Evolutionary conservation across 1,140 invertebrate species (phyloP).

Genomic region (Scaptodrosophila lebanonensis): DNA sequence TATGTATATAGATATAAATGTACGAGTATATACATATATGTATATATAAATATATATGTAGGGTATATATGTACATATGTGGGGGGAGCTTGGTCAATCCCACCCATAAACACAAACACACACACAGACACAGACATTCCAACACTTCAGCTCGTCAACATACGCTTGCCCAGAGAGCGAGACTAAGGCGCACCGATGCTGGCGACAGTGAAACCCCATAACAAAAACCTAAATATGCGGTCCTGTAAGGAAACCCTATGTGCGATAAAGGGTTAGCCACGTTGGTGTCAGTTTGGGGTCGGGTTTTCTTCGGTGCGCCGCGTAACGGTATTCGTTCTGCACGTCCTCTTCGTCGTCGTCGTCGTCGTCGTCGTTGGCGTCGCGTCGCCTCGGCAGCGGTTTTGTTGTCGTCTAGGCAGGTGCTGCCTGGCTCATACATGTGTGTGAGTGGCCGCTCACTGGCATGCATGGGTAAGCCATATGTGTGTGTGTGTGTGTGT

Average conservation of each 20-base stretch:
- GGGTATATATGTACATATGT: slow-evolving; percentile 8
- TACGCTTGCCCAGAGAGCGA: too few species aligned
- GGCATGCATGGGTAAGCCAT: slow-evolving; percentile 27
- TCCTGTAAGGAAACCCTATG: slow-evolving; percentile 78
- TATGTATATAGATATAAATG: slow-evolving; percentile 13
- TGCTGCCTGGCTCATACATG: slow-evolving; percentile 12
- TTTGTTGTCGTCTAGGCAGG: not conserved
- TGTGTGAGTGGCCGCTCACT: slow-evolving; percentile 16
- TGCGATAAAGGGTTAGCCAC: slow-evolving; percentile 78
- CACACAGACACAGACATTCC: not conserved
- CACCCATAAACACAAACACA: slow-evolving; percentile 5
- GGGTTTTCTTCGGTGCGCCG: slow-evolving; percentile 64
- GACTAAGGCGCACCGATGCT: slow-evolving; percentile 20
- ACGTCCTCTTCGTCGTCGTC: slow-evolving; percentile 19
- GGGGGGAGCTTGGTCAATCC: slow-evolving; percentile 27
- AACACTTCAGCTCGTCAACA: too few species aligned
- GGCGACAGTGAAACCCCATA: slow-evolving; percentile 53
- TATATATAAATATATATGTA: too few species aligned
- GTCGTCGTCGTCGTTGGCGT: slow-evolving; percentile 5
- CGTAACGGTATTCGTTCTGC: slow-evolving; percentile 63
- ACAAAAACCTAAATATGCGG: slow-evolving; percentile 77
- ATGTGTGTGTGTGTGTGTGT: slow-evolving; percentile 7
- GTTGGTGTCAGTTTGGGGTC: slow-evolving; percentile 77
- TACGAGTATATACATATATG: slow-evolving; percentile 26
- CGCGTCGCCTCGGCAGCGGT: too few species aligned